These are phyloP conservation scores for Heteromyza rotundicornis DNA, from an alignment of 2,888 invertebrate genomes.

Conservation along the genomic window DNA sequence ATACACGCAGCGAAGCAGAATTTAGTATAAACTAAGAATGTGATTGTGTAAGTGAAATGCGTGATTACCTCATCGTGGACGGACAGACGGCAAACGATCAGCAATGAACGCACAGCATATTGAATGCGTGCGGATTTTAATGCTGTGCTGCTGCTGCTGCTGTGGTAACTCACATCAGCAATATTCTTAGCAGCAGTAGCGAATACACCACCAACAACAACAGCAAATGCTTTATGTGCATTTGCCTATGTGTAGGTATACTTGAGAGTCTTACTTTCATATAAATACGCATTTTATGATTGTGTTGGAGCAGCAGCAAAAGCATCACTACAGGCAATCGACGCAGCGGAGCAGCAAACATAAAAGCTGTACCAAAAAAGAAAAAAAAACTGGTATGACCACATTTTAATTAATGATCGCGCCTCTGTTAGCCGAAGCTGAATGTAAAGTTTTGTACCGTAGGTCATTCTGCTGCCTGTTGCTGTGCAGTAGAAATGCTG, in stretches of 20 bases:
- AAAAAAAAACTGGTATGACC: constrained; percentile 48
- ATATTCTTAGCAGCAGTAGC: neutral
- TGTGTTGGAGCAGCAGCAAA: constrained; percentile 7
- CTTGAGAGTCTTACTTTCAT: neutral
- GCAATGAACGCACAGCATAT: neutral
- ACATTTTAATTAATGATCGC: constrained; percentile 52
- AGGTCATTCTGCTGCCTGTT: constrained; percentile 33
- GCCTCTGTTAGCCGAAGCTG: constrained; percentile 17
- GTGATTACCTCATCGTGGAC: constrained; percentile 1
- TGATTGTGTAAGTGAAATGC: neutral
- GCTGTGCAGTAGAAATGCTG: neutral
- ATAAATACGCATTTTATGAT: neutral
- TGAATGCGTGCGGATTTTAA: neutral
- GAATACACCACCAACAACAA: neutral
- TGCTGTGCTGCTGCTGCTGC: neutral
- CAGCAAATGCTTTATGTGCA: neutral
- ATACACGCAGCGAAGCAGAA: neutral
- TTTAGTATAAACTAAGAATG: neutral
- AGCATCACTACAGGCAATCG: constrained; percentile 31
- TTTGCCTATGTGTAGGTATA: neutral
- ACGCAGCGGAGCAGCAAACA: constrained; percentile 42
- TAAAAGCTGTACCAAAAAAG: constrained; percentile 26
- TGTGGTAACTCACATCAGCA: neutral
- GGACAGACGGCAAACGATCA: neutral
- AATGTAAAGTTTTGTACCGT: constrained; percentile 37